Evolutionary conservation across 2,888 invertebrate species (phyloP), one percentile per base, ranked within the genome.

Genomic region (Nebria salina): DNA sequence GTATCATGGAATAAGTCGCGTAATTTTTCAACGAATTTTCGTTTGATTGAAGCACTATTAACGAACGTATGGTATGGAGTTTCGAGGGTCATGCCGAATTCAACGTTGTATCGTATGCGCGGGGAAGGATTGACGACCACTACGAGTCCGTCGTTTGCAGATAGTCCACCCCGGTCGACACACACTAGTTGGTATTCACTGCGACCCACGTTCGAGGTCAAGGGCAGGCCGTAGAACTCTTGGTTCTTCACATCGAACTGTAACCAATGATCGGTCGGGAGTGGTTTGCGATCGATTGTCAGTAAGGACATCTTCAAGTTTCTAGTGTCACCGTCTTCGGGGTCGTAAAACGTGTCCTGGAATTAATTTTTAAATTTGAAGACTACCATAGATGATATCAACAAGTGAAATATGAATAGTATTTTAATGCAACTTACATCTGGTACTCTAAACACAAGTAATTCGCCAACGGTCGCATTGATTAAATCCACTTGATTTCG

Each of bases 181-280:
- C 95, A 95, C 76, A 93, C 92, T 86, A 97, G 89, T 84, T 95
- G 93, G 86, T 96, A 97, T 85, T 95, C 94, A 83, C 93, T 93
- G 13, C 92, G 91, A 43, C 96, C 95, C 25, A 92, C 91, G 87
- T 97, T 95, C 1, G 90, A 90, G 0, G 92, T 90, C 82, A 94
- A 90, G 1, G 97, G 97, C 77, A 98, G 91, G 0, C 97, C 97
- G 87, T 93, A 96, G 89, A 98, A 95, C 89, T 96, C 96, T 86
- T 96, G 95, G 89, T 96, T 96, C 86, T 94, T 95, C 1, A 91
- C 91, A 87, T 98, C 97, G 87, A 97, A 97, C 88, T 97, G 96
- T 83, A 98, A 89, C 97, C 98, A 98, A 87, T 94, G 93, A 13
- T 92, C 90, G 0, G 91, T 86, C 6, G 93, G 92, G 41, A 96